Evolutionary conservation across 2,888 invertebrate species (phyloP).

Genomic region (Tenthredo amoena): DNA sequence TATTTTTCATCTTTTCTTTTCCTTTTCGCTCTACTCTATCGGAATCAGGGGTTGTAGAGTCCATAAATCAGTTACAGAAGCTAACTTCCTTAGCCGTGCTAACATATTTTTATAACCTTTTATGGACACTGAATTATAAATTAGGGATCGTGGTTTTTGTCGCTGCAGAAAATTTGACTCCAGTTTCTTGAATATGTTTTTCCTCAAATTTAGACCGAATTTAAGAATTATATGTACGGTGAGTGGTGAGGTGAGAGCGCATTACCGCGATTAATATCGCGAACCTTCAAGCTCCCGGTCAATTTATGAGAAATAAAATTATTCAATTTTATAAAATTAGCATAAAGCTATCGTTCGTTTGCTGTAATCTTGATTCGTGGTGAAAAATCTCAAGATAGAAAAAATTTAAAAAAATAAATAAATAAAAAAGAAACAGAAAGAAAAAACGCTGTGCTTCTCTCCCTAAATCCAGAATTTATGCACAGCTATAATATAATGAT

Average conservation of each 20-base stretch:
- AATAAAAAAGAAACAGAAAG: background rate
- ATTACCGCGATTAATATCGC: no score
- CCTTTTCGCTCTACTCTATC: background rate
- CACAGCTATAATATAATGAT: background rate
- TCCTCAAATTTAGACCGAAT: background rate
- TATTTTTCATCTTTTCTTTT: background rate
- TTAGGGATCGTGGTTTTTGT: background rate
- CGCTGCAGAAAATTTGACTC: background rate
- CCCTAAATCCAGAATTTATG: background rate
- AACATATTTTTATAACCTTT: background rate
- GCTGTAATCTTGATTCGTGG: background rate
- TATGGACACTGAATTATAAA: background rate
- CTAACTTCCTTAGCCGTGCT: background rate
- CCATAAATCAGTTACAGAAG: constrained; percentile 21
- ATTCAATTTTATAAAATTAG: background rate
- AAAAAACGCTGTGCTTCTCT: background rate
- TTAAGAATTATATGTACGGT: background rate
- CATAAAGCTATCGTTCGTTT: background rate
- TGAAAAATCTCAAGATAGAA: background rate
- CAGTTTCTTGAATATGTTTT: background rate
- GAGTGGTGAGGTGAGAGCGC: no score
- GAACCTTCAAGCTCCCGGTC: background rate
- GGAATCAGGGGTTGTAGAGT: background rate
- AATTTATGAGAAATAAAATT: background rate
- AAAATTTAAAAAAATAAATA: background rate